Base-by-base conservation (phyloP, 2,888 invertebrate species). In the Microplitis manilae region DNA sequence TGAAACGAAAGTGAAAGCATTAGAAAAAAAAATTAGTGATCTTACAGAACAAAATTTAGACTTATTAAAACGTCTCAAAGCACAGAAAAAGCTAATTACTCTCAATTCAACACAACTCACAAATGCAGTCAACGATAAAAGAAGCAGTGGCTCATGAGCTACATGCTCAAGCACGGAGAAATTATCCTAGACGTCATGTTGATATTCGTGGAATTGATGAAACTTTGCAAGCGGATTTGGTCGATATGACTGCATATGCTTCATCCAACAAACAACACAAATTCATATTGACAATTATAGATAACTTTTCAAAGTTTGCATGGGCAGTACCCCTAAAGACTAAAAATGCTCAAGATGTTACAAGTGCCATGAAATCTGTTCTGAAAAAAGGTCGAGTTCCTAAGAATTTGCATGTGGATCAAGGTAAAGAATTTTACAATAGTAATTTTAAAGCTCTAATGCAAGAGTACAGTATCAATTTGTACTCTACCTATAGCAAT, bases 191-290 rank as follows among this genome's bases (percentile, higher is more conserved):
- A 41, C 81, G 89, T 65, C 75, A 80, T 70, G 87, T 87, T 50
- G 85, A 87, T 20, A 82, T 87, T 60, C 87, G 86, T 80, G 88
- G 86, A 65, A 81, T 90, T 8, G 86, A 90, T 83, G 89, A 90
- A 79, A 83, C 89, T 17, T 90, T 88, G 90, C 90, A 90, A 78
- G 87, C 87, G 9, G 90, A 91, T 85, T 83, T 90, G 5, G 88
- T 87, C 13, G 86, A 87, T 78, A 86, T 89, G 86, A 77, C 77
- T 41, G 75, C 79, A 39, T 87, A 85, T 85, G 70, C 86, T 9
- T 77, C 76, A 61, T 78, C 84, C 30, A 90, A 90, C 60, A 86
- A 84, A n/a, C 84, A 84, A 5, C 85, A 81, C 77, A 85, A 85
- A 76, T 89, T 85, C 76, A 79, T 90, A 61, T 9, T 90, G 75